These are phyloP conservation scores for Oreortyx pictus DNA, from an alignment of 2,797 vertebrate species.

Conservation along the genomic window DNA sequence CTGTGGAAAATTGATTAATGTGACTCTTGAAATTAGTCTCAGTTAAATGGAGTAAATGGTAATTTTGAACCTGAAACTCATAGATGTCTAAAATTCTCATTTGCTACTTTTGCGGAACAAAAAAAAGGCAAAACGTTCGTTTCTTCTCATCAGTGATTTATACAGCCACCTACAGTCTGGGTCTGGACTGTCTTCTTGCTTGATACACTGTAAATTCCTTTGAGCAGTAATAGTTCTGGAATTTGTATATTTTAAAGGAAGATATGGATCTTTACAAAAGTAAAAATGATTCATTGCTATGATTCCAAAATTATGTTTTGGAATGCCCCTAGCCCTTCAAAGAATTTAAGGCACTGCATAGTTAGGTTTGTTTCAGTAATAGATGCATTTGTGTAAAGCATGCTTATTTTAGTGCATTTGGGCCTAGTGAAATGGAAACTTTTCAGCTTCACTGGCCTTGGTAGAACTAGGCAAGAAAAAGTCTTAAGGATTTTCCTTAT, in stretches of 20 bases:
- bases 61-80: neutral
- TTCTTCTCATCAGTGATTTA: neutral
- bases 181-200: neutral
- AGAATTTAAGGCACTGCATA: neutral
- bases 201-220: neutral
- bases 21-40: neutral
- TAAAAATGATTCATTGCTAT: neutral
- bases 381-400: neutral
- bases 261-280: neutral
- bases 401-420: neutral
- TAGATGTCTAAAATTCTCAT: neutral
- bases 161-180: neutral
- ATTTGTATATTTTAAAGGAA: neutral
- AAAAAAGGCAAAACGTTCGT: neutral
- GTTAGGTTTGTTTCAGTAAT: slow-evolving; percentile 1
- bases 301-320: neutral
- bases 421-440: neutral
- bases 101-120: neutral
- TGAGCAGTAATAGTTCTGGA: neutral
- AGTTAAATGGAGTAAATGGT: neutral
- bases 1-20: neutral
- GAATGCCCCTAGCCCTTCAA: neutral
- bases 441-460: neutral
- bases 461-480: neutral
- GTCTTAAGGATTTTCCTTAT: neutral